A percentile compares a stretch with the other conserved stretches of the same genome.
Conservation (phyloP, 2,797 vertebrate genomes). For the Poecilia gillii region DNA sequence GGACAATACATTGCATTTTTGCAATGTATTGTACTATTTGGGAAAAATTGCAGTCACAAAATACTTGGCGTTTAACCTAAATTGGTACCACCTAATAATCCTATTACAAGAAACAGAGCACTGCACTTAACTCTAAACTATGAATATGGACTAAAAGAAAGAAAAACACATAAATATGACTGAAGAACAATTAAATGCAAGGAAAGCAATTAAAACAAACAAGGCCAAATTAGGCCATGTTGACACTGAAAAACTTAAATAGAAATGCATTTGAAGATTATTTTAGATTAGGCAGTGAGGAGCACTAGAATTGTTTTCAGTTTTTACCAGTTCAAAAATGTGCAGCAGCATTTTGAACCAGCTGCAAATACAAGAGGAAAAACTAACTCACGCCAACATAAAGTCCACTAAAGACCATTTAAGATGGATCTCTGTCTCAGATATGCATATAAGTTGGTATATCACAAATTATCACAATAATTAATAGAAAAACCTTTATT, state of each 20-base stretch:
- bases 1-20: not conserved
- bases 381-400: too few species aligned
- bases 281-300: not conserved
- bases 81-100: not conserved
- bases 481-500: not conserved
- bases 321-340: too few species aligned
- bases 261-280: not conserved
- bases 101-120: too few species aligned
- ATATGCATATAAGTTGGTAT: not conserved
- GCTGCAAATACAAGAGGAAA: too few species aligned
- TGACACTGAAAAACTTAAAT: not conserved
- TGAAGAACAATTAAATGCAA: not conserved
- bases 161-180: not conserved
- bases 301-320: not conserved
- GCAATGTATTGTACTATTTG: not conserved
- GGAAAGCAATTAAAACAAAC: not conserved
- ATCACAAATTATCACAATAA: not conserved
- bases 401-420: too few species aligned
- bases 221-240: not conserved
- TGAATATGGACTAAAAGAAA: too few species aligned
- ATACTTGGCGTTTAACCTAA: not conserved
- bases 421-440: too few species aligned
- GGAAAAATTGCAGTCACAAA: not conserved
- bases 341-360: too few species aligned
- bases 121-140: too few species aligned